A percentile compares a stretch with the other conserved stretches of the same genome.
Conservation (phyloP, 2,888 invertebrate species). For the Apodemia mormo region DNA sequence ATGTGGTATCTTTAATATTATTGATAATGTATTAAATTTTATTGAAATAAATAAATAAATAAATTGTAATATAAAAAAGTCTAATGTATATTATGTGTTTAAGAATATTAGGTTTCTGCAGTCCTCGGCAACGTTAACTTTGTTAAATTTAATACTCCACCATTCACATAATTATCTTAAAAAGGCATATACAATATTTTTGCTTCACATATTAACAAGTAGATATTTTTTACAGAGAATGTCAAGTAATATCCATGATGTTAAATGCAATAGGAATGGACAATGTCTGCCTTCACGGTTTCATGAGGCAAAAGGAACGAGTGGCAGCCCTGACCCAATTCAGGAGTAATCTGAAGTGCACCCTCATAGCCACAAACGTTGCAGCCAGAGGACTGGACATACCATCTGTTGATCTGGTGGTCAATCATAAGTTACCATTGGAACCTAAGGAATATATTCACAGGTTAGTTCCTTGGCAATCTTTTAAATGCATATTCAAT, state of each 20-base stretch:
- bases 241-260: slow-evolving; percentile 94
- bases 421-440: slow-evolving; percentile 96
- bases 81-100: no score
- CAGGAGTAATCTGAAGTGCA: slow-evolving; percentile 92
- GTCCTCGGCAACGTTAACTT: no score
- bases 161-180: no score
- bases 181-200: no score
- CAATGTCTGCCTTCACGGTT: slow-evolving; percentile 95
- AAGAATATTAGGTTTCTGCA: no score
- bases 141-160: no score
- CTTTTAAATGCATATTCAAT: no score
- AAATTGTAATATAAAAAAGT: no score
- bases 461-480: slow-evolving; percentile 53
- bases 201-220: no score
- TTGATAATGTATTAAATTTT: no score
- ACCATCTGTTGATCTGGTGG: slow-evolving; percentile 95
- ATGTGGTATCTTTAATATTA: no score
- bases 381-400: slow-evolving; percentile 98
- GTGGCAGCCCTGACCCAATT: slow-evolving; percentile 93
- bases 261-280: slow-evolving; percentile 93
- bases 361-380: slow-evolving; percentile 98
- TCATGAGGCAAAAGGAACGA: slow-evolving; percentile 94
- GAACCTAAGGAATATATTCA: slow-evolving; percentile 97
- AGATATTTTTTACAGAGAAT: slow-evolving; percentile 82
- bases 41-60: no score